Conservation (phyloP, 1,140 invertebrate species). For the Telenomus remus region DNA sequence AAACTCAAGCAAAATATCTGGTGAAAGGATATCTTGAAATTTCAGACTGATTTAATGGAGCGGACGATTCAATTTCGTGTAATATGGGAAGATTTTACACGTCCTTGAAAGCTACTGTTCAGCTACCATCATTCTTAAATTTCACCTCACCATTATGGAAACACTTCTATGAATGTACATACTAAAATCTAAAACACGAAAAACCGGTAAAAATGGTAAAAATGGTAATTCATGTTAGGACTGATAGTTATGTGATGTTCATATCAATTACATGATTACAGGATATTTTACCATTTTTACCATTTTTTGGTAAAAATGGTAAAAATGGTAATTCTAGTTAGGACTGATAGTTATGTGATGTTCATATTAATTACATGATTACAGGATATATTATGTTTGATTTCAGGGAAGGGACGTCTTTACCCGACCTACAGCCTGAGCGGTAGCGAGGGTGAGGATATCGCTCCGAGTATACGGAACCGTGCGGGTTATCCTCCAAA, state of each 20-base stretch:
- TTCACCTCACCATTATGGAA: constrained; percentile 13
- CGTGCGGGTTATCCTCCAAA: constrained; percentile 65
- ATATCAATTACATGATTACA: too few species aligned
- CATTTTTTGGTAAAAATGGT: too few species aligned
- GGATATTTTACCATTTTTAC: too few species aligned
- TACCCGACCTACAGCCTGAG: constrained; percentile 81
- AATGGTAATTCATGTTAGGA: too few species aligned
- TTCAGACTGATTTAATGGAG: constrained; percentile 27
- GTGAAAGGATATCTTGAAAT: constrained; percentile 32
- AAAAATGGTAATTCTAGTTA: too few species aligned
- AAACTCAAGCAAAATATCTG: constrained; percentile 9
- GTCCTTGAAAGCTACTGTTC: constrained; percentile 27
- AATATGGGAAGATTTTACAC: constrained; percentile 29
- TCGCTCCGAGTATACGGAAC: constrained; percentile 68
- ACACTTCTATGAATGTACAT: constrained; percentile 16
- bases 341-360: too few species aligned
- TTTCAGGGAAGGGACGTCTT: constrained; percentile 81
- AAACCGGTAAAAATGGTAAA: too few species aligned
- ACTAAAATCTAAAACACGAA: background rate
- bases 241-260: too few species aligned
- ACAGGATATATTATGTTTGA: constrained; percentile 46
- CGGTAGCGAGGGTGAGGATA: constrained; percentile 80
- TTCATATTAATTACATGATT: constrained; percentile 24
- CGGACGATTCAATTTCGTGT: constrained; percentile 28
- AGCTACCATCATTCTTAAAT: constrained; percentile 31